phyloP scores from a whole-genome alignment of 2,113 vertebrate species.

The Nycticebus coucang region DNA sequence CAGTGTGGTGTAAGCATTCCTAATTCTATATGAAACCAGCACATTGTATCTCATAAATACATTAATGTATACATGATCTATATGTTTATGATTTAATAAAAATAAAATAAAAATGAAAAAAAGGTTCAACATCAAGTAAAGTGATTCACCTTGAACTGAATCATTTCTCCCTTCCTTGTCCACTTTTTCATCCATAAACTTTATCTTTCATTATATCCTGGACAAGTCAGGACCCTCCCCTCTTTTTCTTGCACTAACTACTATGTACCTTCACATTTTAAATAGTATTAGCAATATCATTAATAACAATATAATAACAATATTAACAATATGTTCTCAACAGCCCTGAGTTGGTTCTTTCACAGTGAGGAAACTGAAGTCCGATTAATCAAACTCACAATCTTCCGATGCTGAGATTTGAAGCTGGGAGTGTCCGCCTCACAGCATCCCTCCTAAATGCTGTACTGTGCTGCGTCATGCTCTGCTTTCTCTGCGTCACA shows the following conservation, averaged over 20 bases:
- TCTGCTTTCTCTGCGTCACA: not conserved
- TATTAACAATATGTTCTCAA: not conserved
- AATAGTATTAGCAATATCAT: not conserved
- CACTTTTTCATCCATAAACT: not conserved
- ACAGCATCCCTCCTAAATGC: not conserved
- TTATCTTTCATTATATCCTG: not conserved
- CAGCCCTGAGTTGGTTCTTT: not conserved
- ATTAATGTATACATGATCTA: no score
- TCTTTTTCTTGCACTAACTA: not conserved
- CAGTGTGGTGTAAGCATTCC: no score
- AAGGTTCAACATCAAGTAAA: not conserved
- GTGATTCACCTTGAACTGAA: not conserved
- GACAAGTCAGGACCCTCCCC: not conserved
- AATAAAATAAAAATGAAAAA: not conserved
- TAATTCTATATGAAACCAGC: no score
- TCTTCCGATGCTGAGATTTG: not conserved
- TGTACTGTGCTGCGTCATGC: accelerated
- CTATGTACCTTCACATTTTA: not conserved
- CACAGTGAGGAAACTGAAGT: not conserved
- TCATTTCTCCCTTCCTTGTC: not conserved
- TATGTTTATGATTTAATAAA: no score
- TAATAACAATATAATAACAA: not conserved
- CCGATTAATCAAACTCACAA: not conserved
- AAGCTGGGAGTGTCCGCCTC: not conserved
- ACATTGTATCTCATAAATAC: no score